A percentile compares a stretch with the other conserved stretches of the same genome.
phyloP scores from a whole-genome alignment of 2,113 vertebrate genomes.

The Centropus unirufus region DNA sequence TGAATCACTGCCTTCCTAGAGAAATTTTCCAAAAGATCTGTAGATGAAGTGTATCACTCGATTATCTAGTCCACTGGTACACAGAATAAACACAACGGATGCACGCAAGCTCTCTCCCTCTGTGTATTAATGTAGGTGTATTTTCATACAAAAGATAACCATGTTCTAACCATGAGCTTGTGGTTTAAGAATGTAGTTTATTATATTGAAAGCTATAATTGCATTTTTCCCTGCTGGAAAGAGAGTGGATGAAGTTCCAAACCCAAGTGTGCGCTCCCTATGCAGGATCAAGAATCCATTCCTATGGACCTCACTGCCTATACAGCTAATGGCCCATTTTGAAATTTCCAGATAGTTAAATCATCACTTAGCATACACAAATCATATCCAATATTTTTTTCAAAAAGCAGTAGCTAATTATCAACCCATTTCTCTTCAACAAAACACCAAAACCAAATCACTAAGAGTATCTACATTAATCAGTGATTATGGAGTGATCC shows the following conservation, averaged over 20 bases:
- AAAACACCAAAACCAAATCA: neutral
- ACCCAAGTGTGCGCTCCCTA: fast-evolving
- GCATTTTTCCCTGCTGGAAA: neutral
- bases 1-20: neutral
- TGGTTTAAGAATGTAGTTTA: neutral
- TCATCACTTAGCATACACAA: neutral
- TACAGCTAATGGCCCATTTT: neutral
- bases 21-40: neutral
- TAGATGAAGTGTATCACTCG: neutral
- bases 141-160: neutral
- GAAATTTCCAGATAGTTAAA: neutral
- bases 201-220: neutral
- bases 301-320: neutral
- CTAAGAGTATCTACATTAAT: neutral
- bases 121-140: neutral
- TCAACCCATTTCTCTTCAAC: neutral
- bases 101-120: neutral
- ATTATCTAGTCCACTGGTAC: neutral
- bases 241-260: neutral
- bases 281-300: neutral
- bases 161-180: neutral
- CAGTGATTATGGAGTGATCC: neutral
- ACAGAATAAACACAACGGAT: neutral
- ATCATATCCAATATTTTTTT: neutral
- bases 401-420: neutral